Percentiles rank a stretch among this genome's conserved stretches.
Conservation (phyloP, 1,140 invertebrate genomes). For the Hesperophylax magnus region DNA sequence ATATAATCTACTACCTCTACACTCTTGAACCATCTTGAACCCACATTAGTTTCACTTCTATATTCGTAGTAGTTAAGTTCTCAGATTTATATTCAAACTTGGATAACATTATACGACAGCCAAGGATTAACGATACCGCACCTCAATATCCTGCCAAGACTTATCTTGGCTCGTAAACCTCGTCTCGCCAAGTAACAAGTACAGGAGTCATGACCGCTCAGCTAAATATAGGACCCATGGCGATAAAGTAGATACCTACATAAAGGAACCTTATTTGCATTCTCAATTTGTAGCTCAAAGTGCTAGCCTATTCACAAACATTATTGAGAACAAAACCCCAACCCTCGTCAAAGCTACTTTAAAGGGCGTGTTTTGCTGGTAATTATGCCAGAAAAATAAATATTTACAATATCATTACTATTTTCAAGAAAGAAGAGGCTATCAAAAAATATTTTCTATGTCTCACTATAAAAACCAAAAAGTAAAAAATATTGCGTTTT, state of each 20-base stretch:
- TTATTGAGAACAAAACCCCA: too few species aligned
- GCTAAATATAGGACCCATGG: neutral
- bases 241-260: neutral
- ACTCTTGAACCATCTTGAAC: neutral
- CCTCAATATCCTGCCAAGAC: conserved; percentile 4
- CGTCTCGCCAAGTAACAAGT: neutral
- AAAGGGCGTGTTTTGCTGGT: too few species aligned
- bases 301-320: too few species aligned
- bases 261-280: neutral
- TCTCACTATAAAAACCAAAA: too few species aligned
- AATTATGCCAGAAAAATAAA: too few species aligned
- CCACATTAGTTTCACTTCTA: neutral
- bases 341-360: too few species aligned
- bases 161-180: conserved; percentile 9
- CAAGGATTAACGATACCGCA: neutral
- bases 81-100: conserved; percentile 16
- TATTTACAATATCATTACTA: too few species aligned
- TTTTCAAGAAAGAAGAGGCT: too few species aligned
- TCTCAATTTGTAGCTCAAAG: neutral
- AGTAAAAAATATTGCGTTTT: too few species aligned
- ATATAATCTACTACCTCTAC: neutral
- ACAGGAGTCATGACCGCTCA: neutral
- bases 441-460: too few species aligned
- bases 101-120: neutral
- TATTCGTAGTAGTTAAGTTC: neutral